A percentile compares a stretch with the other conserved stretches of the same genome.
Evolutionary conservation across 2,888 invertebrate species (phyloP).

Genomic region (Ceriagrion tenellum): DNA sequence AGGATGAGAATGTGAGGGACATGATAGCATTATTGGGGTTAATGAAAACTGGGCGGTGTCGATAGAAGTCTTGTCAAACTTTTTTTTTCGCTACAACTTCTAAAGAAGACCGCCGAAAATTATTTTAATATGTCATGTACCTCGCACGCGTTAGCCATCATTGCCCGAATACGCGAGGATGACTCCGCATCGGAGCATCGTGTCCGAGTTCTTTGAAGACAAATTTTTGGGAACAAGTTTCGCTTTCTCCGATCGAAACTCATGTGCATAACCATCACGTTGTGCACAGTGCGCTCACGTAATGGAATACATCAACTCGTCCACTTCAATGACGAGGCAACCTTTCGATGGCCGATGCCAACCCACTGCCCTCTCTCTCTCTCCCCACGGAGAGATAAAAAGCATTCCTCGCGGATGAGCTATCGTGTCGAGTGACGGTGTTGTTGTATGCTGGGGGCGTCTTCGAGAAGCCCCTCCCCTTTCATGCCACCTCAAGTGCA

Average conservation of each 20-base stretch:
- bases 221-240: background rate
- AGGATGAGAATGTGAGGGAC: no score
- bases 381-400: background rate
- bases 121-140: background rate
- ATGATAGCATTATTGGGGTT: no score
- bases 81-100: background rate
- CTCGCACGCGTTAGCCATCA: background rate
- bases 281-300: background rate
- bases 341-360: background rate
- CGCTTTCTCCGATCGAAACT: background rate
- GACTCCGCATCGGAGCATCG: background rate
- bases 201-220: background rate
- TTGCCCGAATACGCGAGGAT: background rate
- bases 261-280: background rate
- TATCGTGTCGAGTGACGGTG: background rate
- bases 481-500: background rate
- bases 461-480: background rate
- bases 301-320: background rate
- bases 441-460: background rate
- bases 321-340: background rate
- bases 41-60: background rate
- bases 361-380: background rate
- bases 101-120: background rate
- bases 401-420: background rate
- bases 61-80: background rate